Percentiles rank a stretch among this genome's conserved stretches.
Conservation (phyloP, 2,797 vertebrate genomes). For the Gadopsis bispinosus region DNA sequence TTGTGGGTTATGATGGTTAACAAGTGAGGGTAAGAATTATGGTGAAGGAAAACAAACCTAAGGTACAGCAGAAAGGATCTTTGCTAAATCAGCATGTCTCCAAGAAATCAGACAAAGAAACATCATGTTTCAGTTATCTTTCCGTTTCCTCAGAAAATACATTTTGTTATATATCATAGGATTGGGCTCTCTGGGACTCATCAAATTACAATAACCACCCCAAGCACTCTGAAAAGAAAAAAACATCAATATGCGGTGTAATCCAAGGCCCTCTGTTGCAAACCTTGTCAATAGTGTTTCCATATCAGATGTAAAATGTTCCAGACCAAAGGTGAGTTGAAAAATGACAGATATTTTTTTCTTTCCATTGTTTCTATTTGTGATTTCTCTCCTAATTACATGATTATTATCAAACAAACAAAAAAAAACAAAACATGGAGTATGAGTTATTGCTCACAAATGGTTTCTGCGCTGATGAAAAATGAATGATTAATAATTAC, state of each 20-base stretch:
- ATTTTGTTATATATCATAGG: conserved; percentile 60
- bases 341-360: conserved; percentile 62
- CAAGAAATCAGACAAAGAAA: conserved; percentile 62
- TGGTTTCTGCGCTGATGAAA: conserved; percentile 66
- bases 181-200: conserved; percentile 62
- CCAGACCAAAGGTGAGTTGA: conserved; percentile 71
- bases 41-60: conserved; percentile 6
- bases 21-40: background rate
- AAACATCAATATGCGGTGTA: conserved; percentile 82
- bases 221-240: conserved; percentile 70
- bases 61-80: conserved; percentile 13
- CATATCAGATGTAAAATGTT: conserved; percentile 76
- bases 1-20: conserved; percentile 4
- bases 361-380: conserved; percentile 21
- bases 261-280: conserved; percentile 73
- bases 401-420: background rate
- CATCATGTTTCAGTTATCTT: conserved; percentile 71
- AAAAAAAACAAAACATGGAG: conserved; percentile 5
- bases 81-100: conserved; percentile 64
- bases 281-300: conserved; percentile 78
- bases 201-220: conserved; percentile 77
- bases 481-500: conserved; percentile 74
- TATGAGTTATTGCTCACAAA: conserved; percentile 40
- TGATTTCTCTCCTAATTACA: conserved; percentile 39
- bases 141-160: conserved; percentile 66